Base-by-base conservation (phyloP, 2,888 invertebrate species). In the Pseudococcus jackbeardsleyi region DNA sequence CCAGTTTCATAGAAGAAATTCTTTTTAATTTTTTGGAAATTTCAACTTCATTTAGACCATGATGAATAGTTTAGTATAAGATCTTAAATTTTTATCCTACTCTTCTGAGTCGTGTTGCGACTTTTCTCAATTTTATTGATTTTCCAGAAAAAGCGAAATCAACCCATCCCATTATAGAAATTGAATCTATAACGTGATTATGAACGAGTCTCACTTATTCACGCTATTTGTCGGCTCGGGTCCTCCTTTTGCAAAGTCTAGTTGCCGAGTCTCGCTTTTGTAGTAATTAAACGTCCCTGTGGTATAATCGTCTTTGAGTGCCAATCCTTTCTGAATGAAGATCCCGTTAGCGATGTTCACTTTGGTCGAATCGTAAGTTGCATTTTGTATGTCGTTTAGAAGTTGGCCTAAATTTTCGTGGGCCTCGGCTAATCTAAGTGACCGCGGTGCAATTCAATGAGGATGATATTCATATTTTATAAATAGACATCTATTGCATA, bases 331-430 rank as follows among this genome's bases (percentile, higher is more conserved):
- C 46, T 90, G 89, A 19, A 90, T n/a, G 72, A 90, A 90, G 6
- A 90, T 68, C 8, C 90, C 90, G 48, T 89, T 90, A 0, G 90
- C 90, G 15, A 90, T 88, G 15, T 64, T 88, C n/a, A 90, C 64
- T 26, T 33, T 33, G 1, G 26, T 2, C 3, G 26, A 33, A 33
- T 33, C 26, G 3, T 33, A 33, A 33, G 26, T 89, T 72, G 8
- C n/a, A 68, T 33, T 89, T 79, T 50, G 89, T 84, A 19, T 89
- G 7, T 0, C 19, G 26, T 42, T 89, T 89, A 17, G 89, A 46
- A 46, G 2, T 46, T 42, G 84, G 54, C 7, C 39, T 88, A 64
- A 82, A 48, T 46, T 88, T 64, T 15, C 12, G 12, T 72, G 68
- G 9, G 68, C 33, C 33, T 72, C 68, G 15, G 68, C 12, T 33